Base-by-base conservation (phyloP, 2,797 vertebrate species). In the Centroberyx gerrardi region DNA sequence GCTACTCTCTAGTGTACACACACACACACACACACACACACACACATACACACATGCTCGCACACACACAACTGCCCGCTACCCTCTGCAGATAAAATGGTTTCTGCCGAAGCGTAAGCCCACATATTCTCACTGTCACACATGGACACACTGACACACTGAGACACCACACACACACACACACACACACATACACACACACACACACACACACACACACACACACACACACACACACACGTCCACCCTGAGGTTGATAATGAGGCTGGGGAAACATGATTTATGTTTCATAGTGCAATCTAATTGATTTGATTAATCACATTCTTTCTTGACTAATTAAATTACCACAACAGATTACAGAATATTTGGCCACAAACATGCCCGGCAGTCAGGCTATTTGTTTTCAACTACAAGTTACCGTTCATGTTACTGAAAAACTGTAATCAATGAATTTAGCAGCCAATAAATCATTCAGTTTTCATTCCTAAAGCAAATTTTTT, bases 271-370 rank as follows among this genome's bases (percentile, higher is more conserved):
- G 68, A 86, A 89, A 86, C 80, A 87, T 92, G 90, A 93, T 94
- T 92, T 91, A 91, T 92, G 86, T 92, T 91, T 90, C 74, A 82
- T 88, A 81, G 63, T 81, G 74, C 85, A 89, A 89, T 91, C 82
- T 91, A 92, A 92, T 91, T 91, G 90, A 92, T 92, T 92, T 91
- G 88, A 93, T 93, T 93, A 93, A 92, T 93, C 85, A 84, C 87
- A 84, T 92, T 92, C 90, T 87, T 91, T 90, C 88, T 87, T 79
- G 80, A 89, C 82, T 94, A 92, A 92, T 94, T 90, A 88, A 92
- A 94, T 94, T 89, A 92, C 81, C 88, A 86, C 88, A 90, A 90
- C 81, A 90, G 85, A 92, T 92, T 92, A 92, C 81, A 89, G 77
- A 88, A 84, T 87, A 91, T 92, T 91, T 86, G 82, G 84, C 87